Base-by-base conservation (phyloP, 2,113 vertebrate genomes). In the Oenanthe oenanthe region DNA sequence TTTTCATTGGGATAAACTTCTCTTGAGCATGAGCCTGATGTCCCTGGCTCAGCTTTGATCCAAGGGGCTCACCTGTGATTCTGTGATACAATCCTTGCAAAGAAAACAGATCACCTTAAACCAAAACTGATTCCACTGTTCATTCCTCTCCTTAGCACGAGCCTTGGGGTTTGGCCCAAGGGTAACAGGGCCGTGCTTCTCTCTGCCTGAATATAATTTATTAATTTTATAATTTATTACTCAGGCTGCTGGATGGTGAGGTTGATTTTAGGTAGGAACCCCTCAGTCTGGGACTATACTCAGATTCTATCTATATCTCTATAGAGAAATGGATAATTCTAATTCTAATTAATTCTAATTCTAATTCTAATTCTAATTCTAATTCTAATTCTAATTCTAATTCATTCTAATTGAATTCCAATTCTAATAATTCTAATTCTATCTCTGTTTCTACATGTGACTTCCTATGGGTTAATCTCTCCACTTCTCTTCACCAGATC, bases 391-490 rank as follows among this genome's bases (percentile, higher is more conserved):
- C 34, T 36, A 36, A 36, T 36, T 36, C 34, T 9, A 25, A 25
- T 19, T 61, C 73, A 36, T 36, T 36, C 34, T 9, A 25, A 25
- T 19, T 61, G 56, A 36, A 36, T 36, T 36, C 34, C 34, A 36
- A 36, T 36, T 36, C 34, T 9, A 25, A 25, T 74, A 34, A 16
- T 62, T 76, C 20, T 2, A 48, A n/a, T 43, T 78, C 34, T 38
- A 7, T 5, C 16, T 31, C 1, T 28, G 0, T 45, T 15, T 42
- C 17, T 40, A 3, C 62, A 1, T 17, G 8, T 60, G 53, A 6
- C 16, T 40, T 94, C 40, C 58, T 61, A 10, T 8, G 31, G 19
- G 19, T 76, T 82, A 28, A 36, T 53, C 25, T 66, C 31, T 17
- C 9, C 26, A 61, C n/a, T n/a, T 68, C 26, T 65, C n/a, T n/a